These are phyloP conservation scores for Ursus arctos DNA, from an alignment of 2,113 vertebrate genomes.

Conservation along the genomic window DNA sequence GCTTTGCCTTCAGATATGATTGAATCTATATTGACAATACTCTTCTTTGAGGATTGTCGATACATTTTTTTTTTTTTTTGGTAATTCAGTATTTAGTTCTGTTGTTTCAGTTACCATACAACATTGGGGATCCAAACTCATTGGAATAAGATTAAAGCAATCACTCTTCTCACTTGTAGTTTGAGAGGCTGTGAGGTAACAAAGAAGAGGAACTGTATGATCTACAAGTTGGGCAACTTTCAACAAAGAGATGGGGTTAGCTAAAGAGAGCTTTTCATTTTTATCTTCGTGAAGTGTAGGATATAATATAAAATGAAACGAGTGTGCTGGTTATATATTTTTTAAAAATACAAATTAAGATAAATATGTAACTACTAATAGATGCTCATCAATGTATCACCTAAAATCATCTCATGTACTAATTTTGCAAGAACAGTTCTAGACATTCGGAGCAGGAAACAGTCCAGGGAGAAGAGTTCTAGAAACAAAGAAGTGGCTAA, in stretches of 20 bases:
- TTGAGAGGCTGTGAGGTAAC: constrained; percentile 21
- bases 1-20: constrained; percentile 1
- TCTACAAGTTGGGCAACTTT: constrained; percentile 7
- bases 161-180: not conserved
- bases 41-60: constrained; percentile 9
- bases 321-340: not conserved
- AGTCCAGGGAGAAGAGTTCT: not conserved
- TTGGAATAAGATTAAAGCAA: constrained; percentile 27
- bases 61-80: not conserved
- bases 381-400: not conserved
- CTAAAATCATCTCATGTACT: not conserved
- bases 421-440: constrained; percentile 15
- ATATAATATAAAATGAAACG: constrained; percentile 1
- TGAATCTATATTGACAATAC: not conserved
- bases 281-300: not conserved
- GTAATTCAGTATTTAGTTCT: constrained; percentile 28
- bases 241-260: constrained; percentile 7
- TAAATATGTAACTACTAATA: not conserved
- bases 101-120: not conserved
- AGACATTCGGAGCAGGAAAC: not conserved
- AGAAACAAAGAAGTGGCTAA: constrained; percentile 29
- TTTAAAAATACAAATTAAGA: not conserved
- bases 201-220: not conserved
- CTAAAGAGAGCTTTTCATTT: not conserved
- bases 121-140: not conserved